Percentiles rank a stretch among this genome's conserved stretches.
Evolutionary conservation across 2,113 vertebrate genomes (phyloP).

Genomic region (Geococcyx californianus): DNA sequence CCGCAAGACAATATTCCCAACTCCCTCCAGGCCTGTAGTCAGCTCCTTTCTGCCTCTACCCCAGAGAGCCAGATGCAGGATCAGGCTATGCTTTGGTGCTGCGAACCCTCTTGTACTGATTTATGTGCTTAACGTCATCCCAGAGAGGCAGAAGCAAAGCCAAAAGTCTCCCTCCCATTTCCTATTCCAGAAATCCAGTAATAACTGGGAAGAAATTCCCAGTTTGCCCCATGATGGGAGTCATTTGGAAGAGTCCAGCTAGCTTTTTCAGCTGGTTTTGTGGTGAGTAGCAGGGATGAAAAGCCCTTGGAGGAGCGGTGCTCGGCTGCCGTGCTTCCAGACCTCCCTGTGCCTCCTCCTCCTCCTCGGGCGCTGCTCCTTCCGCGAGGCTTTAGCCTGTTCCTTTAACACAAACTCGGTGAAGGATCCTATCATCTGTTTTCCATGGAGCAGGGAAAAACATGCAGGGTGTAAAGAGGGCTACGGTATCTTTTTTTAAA

Average conservation of each 20-base stretch:
- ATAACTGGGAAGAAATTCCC: conserved; percentile 35
- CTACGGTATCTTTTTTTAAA: background rate
- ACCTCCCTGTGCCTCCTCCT: background rate
- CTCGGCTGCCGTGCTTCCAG: fast-evolving
- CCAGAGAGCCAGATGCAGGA: background rate
- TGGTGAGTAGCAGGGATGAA: background rate
- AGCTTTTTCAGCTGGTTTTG: background rate
- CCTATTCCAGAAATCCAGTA: background rate
- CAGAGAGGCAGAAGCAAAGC: background rate
- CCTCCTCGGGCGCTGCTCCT: background rate
- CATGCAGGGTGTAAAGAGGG: background rate
- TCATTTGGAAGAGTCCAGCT: background rate
- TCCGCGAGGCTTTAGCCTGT: background rate
- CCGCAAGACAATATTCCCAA: conserved; percentile 14
- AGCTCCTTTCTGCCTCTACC: conserved; percentile 7
- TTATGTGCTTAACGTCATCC: background rate
- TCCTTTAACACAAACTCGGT: background rate
- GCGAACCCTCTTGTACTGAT: background rate
- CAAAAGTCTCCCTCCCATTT: background rate
- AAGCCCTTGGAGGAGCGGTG: background rate
- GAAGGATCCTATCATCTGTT: conserved; percentile 39
- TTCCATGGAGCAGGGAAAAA: conserved; percentile 29
- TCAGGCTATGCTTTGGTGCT: background rate
- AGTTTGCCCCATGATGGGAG: background rate
- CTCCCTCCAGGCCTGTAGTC: conserved; percentile 24